Evolutionary conservation across 92 coral and sea anemone genomes (phyloP), one percentile per base, ranked within the genome.

Genomic region (Zoanthus sansibaricus): DNA sequence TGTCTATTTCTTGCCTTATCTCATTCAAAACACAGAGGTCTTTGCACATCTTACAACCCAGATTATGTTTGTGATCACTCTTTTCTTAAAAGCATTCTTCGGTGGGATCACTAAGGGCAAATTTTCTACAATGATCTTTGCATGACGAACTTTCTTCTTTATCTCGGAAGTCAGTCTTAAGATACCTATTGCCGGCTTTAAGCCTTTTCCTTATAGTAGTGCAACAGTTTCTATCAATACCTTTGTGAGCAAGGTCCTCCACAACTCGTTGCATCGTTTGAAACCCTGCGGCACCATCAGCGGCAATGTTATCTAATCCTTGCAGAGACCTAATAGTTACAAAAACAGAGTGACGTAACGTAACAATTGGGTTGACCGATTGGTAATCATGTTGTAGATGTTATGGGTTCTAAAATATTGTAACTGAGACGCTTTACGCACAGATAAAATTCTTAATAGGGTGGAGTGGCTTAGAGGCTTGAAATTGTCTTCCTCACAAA

Each of bases 101-200:
- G 14, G 58, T 17, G 8, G 89, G 89, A 37, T 86, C 84, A 86
- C 83, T 76, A 17, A 86, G 80, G 21, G 89, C 84, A 86, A 86
- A 86, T 78, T 10, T 51, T 51, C 89, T 67, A 37, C 89, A 86
- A 85, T 86, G 89, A 72, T 78, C 85, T 86, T 86, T 86, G 25
- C 78, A 77, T 31, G 85, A 75, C 48, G 82, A 86, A 7, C 75
- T 86, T 70, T 76, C 83, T 37, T 86, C 89, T 17, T 21, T 75
- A 16, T 17, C 68, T 61, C 68, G 31, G 68, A 17, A 61, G 21
- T 61, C 30, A 30, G 78, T 87, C 86, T 86, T 86, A 11, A 72
- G 82, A 56, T 86, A 76, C 49, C 75, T 45, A 64, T 75, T 86
- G 10, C 83, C 83, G 31, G 62, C 83, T 76, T 86, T 72, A 16